Conservation (phyloP, 2,888 invertebrate genomes). For the Gisinianus flammeolus region DNA sequence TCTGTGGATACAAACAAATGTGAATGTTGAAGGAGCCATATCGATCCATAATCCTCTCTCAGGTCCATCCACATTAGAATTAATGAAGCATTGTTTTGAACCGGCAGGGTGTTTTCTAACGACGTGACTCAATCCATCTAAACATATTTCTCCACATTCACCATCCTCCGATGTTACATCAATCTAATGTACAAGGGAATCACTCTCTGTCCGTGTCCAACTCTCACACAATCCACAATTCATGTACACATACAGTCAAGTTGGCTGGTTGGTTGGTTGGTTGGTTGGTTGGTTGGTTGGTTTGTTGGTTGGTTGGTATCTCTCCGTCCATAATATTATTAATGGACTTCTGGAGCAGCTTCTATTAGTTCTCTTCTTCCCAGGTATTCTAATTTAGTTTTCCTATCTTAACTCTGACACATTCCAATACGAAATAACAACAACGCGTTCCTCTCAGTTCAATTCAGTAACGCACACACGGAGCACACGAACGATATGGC, state of each 20-base stretch:
- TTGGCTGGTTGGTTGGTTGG: too few species aligned
- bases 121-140: slow-evolving; percentile 42
- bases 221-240: too few species aligned
- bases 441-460: too few species aligned
- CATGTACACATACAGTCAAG: too few species aligned
- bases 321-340: slow-evolving; percentile 27
- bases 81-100: slow-evolving; percentile 42
- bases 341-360: slow-evolving; percentile 22
- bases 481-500: too few species aligned
- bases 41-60: slow-evolving; percentile 18
- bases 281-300: too few species aligned
- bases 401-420: slow-evolving; percentile 7
- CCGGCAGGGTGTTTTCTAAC: slow-evolving; percentile 36
- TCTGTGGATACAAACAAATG: slow-evolving; percentile 5
- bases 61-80: slow-evolving; percentile 35
- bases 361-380: slow-evolving; percentile 9
- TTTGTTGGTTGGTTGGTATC: too few species aligned
- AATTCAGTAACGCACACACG: too few species aligned
- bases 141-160: slow-evolving; percentile 9
- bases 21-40: slow-evolving; percentile 19
- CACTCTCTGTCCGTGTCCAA: neutral
- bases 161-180: neutral
- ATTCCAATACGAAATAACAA: too few species aligned
- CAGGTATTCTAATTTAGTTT: slow-evolving; percentile 36
- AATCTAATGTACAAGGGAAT: neutral